phyloP scores from a whole-genome alignment of 1,140 invertebrate genomes.

The Acromyrmex echinatior region DNA sequence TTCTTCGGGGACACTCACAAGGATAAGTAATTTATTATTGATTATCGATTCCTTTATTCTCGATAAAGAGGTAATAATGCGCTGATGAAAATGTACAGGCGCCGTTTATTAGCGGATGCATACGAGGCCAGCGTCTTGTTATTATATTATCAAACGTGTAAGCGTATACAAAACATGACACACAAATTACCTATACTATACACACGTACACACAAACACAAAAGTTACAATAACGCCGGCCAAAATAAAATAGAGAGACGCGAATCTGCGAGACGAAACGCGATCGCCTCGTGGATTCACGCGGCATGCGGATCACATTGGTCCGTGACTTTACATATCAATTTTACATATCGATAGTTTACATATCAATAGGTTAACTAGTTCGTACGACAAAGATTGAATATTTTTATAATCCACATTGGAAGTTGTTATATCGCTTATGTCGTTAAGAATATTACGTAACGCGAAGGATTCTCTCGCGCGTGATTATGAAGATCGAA shows the following conservation, averaged over 20 bases:
- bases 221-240: constrained; percentile 79
- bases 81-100: not conserved
- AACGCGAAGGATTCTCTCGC: constrained; percentile 30
- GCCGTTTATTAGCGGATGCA: constrained; percentile 32
- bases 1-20: constrained; percentile 7
- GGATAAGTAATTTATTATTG: constrained; percentile 45
- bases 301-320: constrained; percentile 86
- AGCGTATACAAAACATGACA: constrained; percentile 14
- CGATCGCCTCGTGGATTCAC: constrained; percentile 68
- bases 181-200: not conserved
- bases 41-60: constrained; percentile 15
- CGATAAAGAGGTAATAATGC: not conserved
- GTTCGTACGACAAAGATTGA: constrained; percentile 82
- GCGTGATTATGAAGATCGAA: constrained; percentile 7
- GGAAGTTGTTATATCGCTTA: constrained; percentile 86
- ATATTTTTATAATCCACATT: constrained; percentile 88
- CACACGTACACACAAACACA: constrained; percentile 32
- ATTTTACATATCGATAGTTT: constrained; percentile 68
- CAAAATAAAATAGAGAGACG: constrained; percentile 76
- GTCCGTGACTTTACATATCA: constrained; percentile 84
- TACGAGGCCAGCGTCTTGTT: constrained; percentile 47
- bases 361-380: constrained; percentile 81
- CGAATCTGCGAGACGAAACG: constrained; percentile 49
- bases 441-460: constrained; percentile 83
- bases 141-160: constrained; percentile 42